Evolutionary conservation across 2,797 vertebrate species (phyloP).

Genomic region (Threskiornis aethiopicus): DNA sequence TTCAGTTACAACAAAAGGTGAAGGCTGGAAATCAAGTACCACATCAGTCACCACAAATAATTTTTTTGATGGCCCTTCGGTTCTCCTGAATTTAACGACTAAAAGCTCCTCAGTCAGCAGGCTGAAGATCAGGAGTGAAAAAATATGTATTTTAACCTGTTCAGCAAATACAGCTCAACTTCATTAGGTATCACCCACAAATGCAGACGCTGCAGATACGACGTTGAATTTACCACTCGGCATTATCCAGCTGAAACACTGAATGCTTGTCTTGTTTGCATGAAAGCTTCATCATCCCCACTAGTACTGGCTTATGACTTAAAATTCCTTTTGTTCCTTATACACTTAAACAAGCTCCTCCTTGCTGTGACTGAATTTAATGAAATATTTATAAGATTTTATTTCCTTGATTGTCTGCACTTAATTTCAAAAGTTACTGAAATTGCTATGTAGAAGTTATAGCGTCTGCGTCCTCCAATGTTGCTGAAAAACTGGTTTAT

Average conservation of each 20-base stretch:
- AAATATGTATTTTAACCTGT: neutral
- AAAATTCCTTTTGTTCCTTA: neutral
- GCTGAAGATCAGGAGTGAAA: neutral
- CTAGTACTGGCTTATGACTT: neutral
- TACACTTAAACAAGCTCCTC: neutral
- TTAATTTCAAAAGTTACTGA: neutral
- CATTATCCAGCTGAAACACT: neutral
- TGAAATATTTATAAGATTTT: neutral
- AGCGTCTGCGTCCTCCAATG: neutral
- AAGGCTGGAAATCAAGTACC: neutral
- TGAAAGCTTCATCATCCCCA: neutral
- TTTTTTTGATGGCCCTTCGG: neutral
- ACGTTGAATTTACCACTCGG: neutral
- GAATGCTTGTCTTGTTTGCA: neutral
- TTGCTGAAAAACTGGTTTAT: neutral
- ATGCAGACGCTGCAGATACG: neutral
- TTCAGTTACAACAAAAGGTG: neutral
- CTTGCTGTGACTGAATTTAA: neutral
- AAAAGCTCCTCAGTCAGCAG: neutral
- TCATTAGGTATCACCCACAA: neutral
- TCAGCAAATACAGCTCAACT: neutral
- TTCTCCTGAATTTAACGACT: neutral
- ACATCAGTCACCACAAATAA: neutral
- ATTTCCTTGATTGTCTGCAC: neutral
- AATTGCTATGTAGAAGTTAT: neutral